Conservation (phyloP, 2,113 vertebrate species). For the Silurus glanis region DNA sequence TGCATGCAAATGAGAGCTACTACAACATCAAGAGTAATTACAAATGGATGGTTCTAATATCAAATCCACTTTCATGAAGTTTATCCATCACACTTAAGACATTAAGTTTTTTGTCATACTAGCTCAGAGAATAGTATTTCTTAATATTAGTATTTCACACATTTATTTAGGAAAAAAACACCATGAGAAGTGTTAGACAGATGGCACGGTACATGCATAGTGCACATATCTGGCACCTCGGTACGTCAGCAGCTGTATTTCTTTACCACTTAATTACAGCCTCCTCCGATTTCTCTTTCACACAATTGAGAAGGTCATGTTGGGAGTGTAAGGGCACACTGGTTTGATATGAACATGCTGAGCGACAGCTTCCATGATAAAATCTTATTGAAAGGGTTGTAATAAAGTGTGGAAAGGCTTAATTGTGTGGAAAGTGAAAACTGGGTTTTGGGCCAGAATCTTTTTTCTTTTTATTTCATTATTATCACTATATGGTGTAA, state of each 20-base stretch:
- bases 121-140: slow-evolving; percentile 38
- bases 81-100: slow-evolving; percentile 61
- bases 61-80: slow-evolving; percentile 45
- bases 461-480: not conserved
- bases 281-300: slow-evolving; percentile 43
- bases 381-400: not conserved
- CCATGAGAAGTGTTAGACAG: slow-evolving; percentile 53
- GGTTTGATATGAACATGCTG: not conserved
- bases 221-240: slow-evolving; percentile 18
- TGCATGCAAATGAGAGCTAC: not conserved
- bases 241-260: not conserved
- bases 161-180: slow-evolving; percentile 55
- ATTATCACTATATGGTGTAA: not conserved
- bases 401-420: slow-evolving; percentile 23
- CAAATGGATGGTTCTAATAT: not conserved
- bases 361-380: slow-evolving; percentile 17
- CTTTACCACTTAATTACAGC: slow-evolving; percentile 30
- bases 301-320: slow-evolving; percentile 43
- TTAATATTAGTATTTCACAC: slow-evolving; percentile 48
- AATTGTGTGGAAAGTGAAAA: slow-evolving; percentile 7
- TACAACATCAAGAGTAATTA: not conserved
- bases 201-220: slow-evolving; percentile 51
- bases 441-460: not conserved
- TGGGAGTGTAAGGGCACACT: slow-evolving; percentile 11
- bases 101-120: slow-evolving; percentile 54